Evolutionary conservation across 2,797 vertebrate species (phyloP), one percentile per base, ranked within the genome.

Genomic region (Nothura maculosa): DNA sequence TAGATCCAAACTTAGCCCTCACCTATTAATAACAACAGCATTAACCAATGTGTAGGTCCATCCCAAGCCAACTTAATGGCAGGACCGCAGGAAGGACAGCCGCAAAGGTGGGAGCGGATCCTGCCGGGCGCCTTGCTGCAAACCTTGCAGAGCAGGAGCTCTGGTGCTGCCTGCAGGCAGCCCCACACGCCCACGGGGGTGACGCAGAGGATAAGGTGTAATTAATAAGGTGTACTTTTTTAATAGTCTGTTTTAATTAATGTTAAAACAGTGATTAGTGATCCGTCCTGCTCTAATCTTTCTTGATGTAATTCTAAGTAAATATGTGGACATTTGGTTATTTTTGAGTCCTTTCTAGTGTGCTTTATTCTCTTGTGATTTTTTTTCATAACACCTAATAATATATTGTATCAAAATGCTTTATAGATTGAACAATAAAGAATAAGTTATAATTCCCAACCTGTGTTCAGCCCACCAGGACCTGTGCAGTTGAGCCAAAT

Each of bases 151-250:
- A 34, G 3, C 48, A 14, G 42, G 66, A 25, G 28, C 50, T 92
- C 79, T 85, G 58, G 34, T 90, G 61, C 61, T 32, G 30, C 27
- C 28, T 81, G 60, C 22, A 50, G 10, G 4, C 30, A 66, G 73
- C 32, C 63, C 43, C 91, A 86, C 2, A 1, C 48, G 66, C 86
- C 7, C 30, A 84, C 77, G 72, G 69, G 38, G 79, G 48, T 84
- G 90, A 90, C 72, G 93, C 86, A 90, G 60, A 85, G 20, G 7
- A 75, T 86, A 57, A 72, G 54, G 18, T 75, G 9, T 42, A 78
- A 27, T 87, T 91, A 90, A 62, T 72, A 34, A 81, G 77, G 54
- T 25, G 42, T 2, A 4, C 21, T 81, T 90, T 30, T 72, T 82
- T 55, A 27, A 27, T 62, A 50, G n/a, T 24, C 5, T 68, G 16